Conservation (phyloP, 2,113 vertebrate genomes). For the Mormoops blainvillei region DNA sequence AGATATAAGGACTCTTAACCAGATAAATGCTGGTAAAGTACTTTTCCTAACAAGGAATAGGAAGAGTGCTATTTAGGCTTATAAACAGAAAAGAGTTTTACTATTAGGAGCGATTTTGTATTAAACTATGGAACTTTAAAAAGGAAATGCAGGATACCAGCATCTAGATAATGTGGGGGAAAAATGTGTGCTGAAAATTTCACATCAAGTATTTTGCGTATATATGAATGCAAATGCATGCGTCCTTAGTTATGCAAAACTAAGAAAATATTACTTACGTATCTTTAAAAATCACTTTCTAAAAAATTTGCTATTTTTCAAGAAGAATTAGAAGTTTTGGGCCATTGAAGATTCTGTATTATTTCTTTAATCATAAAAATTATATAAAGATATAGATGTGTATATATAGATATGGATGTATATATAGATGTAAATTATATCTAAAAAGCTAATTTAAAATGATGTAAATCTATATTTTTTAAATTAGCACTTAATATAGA, state of each 20-base stretch:
- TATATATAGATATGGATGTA: too few relatives aligned
- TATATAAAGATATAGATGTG: neutral
- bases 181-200: neutral
- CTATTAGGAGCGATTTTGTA: neutral
- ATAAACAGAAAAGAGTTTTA: neutral
- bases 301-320: neutral
- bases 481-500: neutral
- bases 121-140: neutral
- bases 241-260: neutral
- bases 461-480: neutral
- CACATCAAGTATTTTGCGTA: neutral
- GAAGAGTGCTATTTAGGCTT: too few relatives aligned
- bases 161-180: neutral
- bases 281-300: neutral
- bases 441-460: neutral
- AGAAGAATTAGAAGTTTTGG: neutral
- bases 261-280: neutral
- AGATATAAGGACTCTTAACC: neutral
- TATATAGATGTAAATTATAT: neutral
- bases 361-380: neutral
- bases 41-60: neutral
- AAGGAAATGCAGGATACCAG: neutral
- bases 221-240: neutral
- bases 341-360: neutral
- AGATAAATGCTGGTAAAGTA: neutral